A percentile compares a stretch with the other conserved stretches of the same genome.
phyloP scores from a whole-genome alignment of 92 coral and sea anemone genomes.

The Palythoa caribaeorum region DNA sequence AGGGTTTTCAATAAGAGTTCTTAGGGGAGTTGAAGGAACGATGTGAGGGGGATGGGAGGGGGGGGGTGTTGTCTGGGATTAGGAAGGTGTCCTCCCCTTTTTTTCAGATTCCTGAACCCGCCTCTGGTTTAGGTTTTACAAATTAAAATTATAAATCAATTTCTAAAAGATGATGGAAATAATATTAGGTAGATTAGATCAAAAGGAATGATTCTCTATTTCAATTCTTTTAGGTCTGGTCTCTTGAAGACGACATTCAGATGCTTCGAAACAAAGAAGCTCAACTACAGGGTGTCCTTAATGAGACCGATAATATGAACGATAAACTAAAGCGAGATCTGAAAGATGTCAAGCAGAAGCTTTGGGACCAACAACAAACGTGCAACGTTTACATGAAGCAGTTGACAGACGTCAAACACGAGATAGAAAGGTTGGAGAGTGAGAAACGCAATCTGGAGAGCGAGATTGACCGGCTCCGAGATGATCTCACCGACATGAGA shows the following conservation, averaged over 20 bases:
- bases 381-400: constrained; percentile 71
- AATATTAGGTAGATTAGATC: background rate
- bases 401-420: constrained; percentile 61
- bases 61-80: too few species aligned
- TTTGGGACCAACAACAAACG: constrained; percentile 74
- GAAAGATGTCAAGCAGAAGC: constrained; percentile 70
- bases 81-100: too few species aligned
- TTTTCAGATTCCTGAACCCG: too few species aligned
- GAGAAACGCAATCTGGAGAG: constrained; percentile 77
- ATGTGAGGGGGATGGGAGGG: too few species aligned
- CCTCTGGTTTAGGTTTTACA: too few species aligned
- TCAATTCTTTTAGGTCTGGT: constrained; percentile 50
- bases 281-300: constrained; percentile 70
- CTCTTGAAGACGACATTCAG: constrained; percentile 79
- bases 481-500: constrained; percentile 69
- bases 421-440: constrained; percentile 70
- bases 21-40: too few species aligned
- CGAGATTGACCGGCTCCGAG: constrained; percentile 78
- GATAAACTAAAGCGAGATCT: constrained; percentile 82
- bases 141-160: too few species aligned
- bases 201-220: too few species aligned
- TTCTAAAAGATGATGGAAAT: background rate
- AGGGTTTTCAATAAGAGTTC: too few species aligned
- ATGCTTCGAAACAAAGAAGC: constrained; percentile 67
- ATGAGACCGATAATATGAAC: constrained; percentile 80